Conservation (phyloP, 2,888 invertebrate genomes). For the Spicauda simplicius region DNA sequence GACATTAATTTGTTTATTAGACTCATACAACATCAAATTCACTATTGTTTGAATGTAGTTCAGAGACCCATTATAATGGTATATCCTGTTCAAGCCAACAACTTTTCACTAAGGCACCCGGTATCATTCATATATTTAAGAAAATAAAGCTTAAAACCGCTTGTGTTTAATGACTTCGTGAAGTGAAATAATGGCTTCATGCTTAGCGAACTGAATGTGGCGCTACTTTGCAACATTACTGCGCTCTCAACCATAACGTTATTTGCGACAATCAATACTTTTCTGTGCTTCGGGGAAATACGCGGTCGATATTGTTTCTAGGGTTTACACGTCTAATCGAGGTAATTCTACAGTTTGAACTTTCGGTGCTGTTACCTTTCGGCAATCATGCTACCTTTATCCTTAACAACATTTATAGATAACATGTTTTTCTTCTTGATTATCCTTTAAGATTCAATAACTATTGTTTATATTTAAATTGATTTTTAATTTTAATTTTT, state of each 20-base stretch:
- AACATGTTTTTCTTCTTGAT: too few relatives aligned
- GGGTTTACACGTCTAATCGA: neutral
- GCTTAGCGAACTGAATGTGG: neutral
- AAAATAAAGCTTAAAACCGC: neutral
- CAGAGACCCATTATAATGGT: neutral
- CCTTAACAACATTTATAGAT: too few relatives aligned
- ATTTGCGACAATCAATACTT: slow-evolving; percentile 3
- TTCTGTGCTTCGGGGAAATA: neutral
- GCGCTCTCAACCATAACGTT: neutral
- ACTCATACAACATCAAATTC: too few relatives aligned
- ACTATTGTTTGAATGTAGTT: neutral
- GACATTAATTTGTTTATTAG: neutral
- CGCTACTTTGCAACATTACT: neutral
- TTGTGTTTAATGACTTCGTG: neutral
- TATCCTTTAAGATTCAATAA: too few relatives aligned
- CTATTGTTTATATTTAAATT: too few relatives aligned
- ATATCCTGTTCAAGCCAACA: neutral
- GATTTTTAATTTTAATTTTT: too few relatives aligned
- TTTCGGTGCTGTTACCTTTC: too few relatives aligned
- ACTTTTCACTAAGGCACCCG: neutral
- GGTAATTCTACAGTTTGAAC: neutral
- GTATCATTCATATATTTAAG: neutral
- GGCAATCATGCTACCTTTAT: too few relatives aligned
- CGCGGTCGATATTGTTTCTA: neutral
- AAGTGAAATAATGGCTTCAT: neutral